Evolutionary conservation across 1,140 invertebrate species (phyloP).

Genomic region (Paramacrobiotus metropolitanus): DNA sequence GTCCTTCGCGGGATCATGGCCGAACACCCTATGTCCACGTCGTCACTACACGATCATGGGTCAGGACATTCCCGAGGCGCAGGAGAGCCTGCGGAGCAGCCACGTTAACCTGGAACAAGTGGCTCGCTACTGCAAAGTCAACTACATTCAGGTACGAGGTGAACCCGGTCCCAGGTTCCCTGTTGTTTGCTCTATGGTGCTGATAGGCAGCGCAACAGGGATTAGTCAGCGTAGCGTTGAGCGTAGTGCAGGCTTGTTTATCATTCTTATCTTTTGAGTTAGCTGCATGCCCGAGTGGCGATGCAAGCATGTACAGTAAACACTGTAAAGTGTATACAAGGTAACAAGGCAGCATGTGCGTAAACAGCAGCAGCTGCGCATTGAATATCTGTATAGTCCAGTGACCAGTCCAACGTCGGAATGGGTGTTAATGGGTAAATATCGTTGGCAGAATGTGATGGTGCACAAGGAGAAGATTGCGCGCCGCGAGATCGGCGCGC

Average conservation of each 20-base stretch:
- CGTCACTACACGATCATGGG: conserved; percentile 34
- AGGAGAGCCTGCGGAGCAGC: conserved; percentile 71
- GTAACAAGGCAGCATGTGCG: too few relatives aligned
- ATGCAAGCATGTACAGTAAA: too few relatives aligned
- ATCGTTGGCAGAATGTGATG: conserved; percentile 68
- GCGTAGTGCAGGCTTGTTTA: too few relatives aligned
- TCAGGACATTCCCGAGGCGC: conserved; percentile 83
- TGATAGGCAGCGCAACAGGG: neutral
- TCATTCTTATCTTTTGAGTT: too few relatives aligned
- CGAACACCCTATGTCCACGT: neutral
- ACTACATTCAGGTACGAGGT: conserved; percentile 73
- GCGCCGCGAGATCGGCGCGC: conserved; percentile 72
- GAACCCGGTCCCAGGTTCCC: too few relatives aligned
- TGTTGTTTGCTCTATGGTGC: neutral
- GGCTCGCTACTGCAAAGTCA: conserved; percentile 90
- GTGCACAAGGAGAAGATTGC: conserved; percentile 98
- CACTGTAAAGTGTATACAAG: too few relatives aligned
- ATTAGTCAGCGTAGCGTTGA: too few relatives aligned
- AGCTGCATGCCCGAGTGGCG: too few relatives aligned
- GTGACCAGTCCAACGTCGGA: too few relatives aligned
- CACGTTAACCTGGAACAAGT: conserved; percentile 84
- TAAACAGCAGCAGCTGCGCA: too few relatives aligned
- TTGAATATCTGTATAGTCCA: too few relatives aligned
- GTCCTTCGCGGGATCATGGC: neutral
- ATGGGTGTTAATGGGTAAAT: too few relatives aligned